These are phyloP conservation scores for Caenorhabditis doughertyi DNA, from an alignment of 2,888 invertebrate species.

Conservation along the genomic window DNA sequence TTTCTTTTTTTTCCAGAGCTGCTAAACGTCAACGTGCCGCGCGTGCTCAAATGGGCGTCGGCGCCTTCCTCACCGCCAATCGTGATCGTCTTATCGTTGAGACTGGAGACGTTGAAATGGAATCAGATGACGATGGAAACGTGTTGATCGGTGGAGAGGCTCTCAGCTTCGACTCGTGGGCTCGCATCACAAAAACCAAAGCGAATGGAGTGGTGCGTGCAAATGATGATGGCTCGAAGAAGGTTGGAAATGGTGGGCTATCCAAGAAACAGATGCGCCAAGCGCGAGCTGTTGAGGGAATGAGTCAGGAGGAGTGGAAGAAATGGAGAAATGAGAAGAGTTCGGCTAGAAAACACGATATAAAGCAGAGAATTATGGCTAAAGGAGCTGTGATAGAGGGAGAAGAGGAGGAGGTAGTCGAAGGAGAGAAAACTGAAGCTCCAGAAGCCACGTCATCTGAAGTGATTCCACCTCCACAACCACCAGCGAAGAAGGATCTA, in stretches of 20 bases:
- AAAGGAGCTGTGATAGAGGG: conserved; percentile 39
- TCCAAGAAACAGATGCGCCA: conserved; percentile 54
- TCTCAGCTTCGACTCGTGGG: conserved; percentile 75
- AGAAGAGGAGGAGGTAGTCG: neutral
- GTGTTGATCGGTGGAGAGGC: conserved; percentile 66
- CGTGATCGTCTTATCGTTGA: conserved; percentile 48
- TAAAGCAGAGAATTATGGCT: conserved; percentile 64
- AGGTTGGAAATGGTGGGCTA: conserved; percentile 55
- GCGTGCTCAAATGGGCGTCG: conserved; percentile 48
- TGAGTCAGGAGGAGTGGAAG: conserved; percentile 57
- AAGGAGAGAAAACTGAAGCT: neutral
- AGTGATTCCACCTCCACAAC: neutral
- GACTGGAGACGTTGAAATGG: conserved; percentile 64
- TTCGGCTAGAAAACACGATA: conserved; percentile 45
- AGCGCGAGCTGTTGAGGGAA: conserved; percentile 48
- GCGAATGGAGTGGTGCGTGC: conserved; percentile 57
- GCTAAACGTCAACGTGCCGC: conserved; percentile 42
- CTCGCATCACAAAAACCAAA: conserved; percentile 62
- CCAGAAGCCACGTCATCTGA: neutral
- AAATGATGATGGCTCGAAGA: conserved; percentile 41
- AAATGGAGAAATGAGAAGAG: conserved; percentile 62
- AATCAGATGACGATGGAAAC: conserved; percentile 70
- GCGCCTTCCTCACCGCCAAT: conserved; percentile 48
- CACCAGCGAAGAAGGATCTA: conserved; percentile 34
- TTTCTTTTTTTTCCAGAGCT: conserved; percentile 31